Conservation (phyloP, 2,888 invertebrate genomes). For the Eristalis pertinax region DNA sequence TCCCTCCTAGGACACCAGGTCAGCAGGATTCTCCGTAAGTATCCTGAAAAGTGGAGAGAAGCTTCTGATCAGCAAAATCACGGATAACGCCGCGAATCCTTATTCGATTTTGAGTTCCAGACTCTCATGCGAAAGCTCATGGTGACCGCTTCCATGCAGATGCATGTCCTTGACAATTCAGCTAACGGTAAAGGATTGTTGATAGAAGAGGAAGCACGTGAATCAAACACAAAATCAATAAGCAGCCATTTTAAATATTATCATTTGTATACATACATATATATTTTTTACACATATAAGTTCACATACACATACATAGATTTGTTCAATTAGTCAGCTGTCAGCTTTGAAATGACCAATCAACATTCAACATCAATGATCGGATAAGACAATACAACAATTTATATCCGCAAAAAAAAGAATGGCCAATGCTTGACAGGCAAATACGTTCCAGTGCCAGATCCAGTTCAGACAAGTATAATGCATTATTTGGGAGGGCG, state of each 20-base stretch:
- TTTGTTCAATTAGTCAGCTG: slow-evolving; percentile 25
- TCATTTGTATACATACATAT: slow-evolving; percentile 21
- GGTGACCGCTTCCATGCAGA: not conserved
- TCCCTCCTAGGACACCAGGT: not conserved
- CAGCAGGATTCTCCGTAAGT: not conserved
- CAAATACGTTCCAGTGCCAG: not conserved
- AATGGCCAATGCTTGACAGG: no score
- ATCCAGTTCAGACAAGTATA: no score
- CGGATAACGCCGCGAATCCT: not conserved
- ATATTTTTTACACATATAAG: slow-evolving; percentile 37
- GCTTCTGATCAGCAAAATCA: not conserved
- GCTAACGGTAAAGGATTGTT: not conserved
- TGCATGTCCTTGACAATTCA: not conserved
- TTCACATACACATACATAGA: slow-evolving; percentile 61
- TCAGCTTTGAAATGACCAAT: slow-evolving; percentile 35
- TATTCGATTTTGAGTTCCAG: not conserved
- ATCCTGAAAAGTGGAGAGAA: not conserved
- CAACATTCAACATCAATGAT: slow-evolving; percentile 44
- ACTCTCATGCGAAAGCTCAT: no score
- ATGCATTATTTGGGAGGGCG: not conserved
- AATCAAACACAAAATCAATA: not conserved
- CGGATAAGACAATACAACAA: slow-evolving; percentile 13
- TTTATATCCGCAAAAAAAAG: not conserved
- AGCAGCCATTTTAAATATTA: not conserved
- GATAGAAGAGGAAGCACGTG: not conserved